Conservation (phyloP, 1,140 invertebrate species). For the Drosophila sproati region DNA sequence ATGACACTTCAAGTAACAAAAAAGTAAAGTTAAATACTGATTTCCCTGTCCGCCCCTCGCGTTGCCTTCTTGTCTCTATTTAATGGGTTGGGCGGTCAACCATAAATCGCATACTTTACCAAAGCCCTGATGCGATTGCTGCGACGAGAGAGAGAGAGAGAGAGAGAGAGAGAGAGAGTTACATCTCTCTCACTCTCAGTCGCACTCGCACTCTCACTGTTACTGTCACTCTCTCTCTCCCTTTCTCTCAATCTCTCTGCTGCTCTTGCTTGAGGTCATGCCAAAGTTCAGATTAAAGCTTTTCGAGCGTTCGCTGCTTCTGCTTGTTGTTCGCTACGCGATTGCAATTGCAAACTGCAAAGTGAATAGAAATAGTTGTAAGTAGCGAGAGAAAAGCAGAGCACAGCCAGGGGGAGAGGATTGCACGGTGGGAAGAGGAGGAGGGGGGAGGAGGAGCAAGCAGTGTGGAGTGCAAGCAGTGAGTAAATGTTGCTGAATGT, state of each 20-base stretch:
- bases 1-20: constrained; percentile 41
- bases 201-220: background rate
- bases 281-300: constrained; percentile 53
- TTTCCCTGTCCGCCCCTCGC: background rate
- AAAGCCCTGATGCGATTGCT: constrained; percentile 55
- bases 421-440: background rate
- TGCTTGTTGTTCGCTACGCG: constrained; percentile 1
- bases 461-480: background rate
- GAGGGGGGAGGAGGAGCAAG: background rate
- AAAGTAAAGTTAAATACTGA: constrained; percentile 30
- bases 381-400: constrained; percentile 11
- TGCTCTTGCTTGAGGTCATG: constrained; percentile 31
- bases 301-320: constrained; percentile 21
- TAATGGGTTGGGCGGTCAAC: constrained; percentile 14
- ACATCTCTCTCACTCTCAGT: background rate
- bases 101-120: constrained; percentile 46
- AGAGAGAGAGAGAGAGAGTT: constrained; percentile 1
- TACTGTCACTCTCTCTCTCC: constrained; percentile 9
- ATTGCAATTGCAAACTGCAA: constrained; percentile 38
- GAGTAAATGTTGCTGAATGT: constrained; percentile 55
- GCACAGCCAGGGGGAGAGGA: background rate
- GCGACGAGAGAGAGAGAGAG: background rate
- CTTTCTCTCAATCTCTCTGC: background rate
- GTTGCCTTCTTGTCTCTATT: constrained; percentile 3
- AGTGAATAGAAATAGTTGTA: constrained; percentile 28